A percentile compares a stretch with the other conserved stretches of the same genome.
Conservation (phyloP, 2,797 vertebrate genomes). For the Uromys caudimaculatus region DNA sequence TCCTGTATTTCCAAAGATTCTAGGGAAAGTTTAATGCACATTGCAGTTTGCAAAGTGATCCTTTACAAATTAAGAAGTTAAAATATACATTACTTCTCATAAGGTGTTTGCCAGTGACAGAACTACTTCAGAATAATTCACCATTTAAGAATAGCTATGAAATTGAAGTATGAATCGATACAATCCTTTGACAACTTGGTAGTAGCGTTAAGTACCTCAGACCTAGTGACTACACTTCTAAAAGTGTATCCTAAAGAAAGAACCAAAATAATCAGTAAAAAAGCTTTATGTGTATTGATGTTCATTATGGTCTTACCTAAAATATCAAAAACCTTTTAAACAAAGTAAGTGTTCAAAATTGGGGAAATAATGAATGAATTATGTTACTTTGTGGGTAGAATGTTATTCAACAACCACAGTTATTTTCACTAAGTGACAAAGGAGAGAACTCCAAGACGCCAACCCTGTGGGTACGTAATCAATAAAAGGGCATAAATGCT, state of each 20-base stretch:
- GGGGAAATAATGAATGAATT: constrained; percentile 24
- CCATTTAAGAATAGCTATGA: constrained; percentile 25
- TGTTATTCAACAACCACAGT: constrained; percentile 16
- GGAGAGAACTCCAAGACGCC: background rate
- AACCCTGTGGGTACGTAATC: background rate
- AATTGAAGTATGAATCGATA: background rate
- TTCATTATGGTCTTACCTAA: background rate
- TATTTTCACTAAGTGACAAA: background rate
- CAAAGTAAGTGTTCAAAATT: background rate
- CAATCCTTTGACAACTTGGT: background rate
- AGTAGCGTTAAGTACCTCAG: background rate
- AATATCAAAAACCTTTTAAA: background rate
- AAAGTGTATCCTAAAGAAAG: constrained; percentile 39
- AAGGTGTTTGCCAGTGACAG: background rate
- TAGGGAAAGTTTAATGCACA: background rate
- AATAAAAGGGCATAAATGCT: background rate
- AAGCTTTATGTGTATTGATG: background rate
- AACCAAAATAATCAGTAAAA: background rate
- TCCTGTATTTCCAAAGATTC: constrained; percentile 12
- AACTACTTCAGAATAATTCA: constrained; percentile 15
- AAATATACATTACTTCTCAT: background rate
- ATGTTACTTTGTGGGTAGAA: background rate
- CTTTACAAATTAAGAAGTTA: background rate
- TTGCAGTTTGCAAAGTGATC: background rate
- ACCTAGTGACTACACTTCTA: background rate